A percentile compares a stretch with the other conserved stretches of the same genome.
phyloP scores from a whole-genome alignment of 2,888 invertebrate genomes.

The Caenorhabditis drosophilae region DNA sequence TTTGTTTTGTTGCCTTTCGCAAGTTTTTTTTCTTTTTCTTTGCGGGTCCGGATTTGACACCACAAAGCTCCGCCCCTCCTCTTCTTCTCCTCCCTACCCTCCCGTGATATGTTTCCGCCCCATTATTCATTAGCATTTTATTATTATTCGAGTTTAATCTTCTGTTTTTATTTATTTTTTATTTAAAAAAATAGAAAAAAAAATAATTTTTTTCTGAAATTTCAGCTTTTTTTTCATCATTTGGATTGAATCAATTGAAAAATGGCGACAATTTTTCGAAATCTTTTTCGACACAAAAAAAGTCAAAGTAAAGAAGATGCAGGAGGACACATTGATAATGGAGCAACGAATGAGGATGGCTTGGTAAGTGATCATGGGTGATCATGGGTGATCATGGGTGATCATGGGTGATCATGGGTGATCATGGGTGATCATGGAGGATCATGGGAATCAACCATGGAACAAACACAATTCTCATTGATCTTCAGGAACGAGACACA shows the following conservation, averaged over 20 bases:
- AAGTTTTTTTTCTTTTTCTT: no score
- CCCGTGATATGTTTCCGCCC: no score
- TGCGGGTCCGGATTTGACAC: no score
- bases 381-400: no score
- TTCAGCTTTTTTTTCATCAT: background rate
- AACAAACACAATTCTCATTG: background rate
- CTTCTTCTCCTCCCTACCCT: no score
- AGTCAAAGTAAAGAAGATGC: slow-evolving; percentile 18
- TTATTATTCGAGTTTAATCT: background rate
- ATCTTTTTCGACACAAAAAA: slow-evolving; percentile 34
- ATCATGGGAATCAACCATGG: no score
- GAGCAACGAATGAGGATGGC: slow-evolving; percentile 1
- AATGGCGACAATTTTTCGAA: slow-evolving; percentile 38
- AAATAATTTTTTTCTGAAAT: background rate
- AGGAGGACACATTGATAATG: slow-evolving; percentile 9
- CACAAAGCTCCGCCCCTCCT: no score
- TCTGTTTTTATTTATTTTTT: background rate
- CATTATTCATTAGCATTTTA: no score
- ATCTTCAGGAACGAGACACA: slow-evolving; percentile 32
- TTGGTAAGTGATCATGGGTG: no score
- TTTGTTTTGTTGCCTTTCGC: background rate
- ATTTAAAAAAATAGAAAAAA: background rate
- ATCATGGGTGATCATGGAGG: no score
- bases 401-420: no score
- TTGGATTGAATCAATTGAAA: background rate